Conservation (phyloP, 2,113 vertebrate species). For the Platysteira castanea region DNA sequence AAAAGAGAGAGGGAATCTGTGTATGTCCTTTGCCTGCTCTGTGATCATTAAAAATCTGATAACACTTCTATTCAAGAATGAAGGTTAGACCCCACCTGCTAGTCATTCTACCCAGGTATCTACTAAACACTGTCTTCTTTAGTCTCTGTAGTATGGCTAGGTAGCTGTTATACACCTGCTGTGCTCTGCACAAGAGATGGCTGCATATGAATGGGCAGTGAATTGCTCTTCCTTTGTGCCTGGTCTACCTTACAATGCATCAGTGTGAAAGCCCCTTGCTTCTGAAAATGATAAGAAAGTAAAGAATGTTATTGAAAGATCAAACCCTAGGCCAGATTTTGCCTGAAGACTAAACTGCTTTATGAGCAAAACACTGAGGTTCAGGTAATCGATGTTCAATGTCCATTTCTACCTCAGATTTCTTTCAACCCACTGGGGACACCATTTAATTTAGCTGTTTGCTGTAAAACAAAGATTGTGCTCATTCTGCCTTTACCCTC, state of each 20-base stretch:
- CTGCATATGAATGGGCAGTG: constrained; percentile 22
- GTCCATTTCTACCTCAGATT: constrained; percentile 51
- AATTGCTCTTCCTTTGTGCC: constrained; percentile 43
- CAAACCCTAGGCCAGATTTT: constrained; percentile 44
- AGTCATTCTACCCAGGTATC: constrained; percentile 20
- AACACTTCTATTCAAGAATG: constrained; percentile 11
- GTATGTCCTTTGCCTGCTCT: not conserved
- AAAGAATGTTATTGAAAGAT: constrained; percentile 60
- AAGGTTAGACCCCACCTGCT: constrained; percentile 28
- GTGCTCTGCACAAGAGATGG: constrained; percentile 2
- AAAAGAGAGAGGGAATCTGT: not conserved
- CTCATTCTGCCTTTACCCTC: constrained; percentile 40
- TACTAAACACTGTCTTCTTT: constrained; percentile 46
- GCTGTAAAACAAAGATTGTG: constrained; percentile 55
- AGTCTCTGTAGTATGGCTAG: not conserved
- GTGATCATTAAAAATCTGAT: constrained; percentile 43
- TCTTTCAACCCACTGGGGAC: constrained; percentile 61
- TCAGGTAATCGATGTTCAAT: constrained; percentile 52
- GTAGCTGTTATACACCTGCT: constrained; percentile 44
- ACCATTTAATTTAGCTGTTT: constrained; percentile 66
- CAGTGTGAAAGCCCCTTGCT: constrained; percentile 41
- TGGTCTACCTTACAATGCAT: constrained; percentile 31
- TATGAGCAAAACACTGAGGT: constrained; percentile 41
- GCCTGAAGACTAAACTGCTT: constrained; percentile 47
- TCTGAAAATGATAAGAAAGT: constrained; percentile 60